A percentile compares a stretch with the other conserved stretches of the same genome.
Conservation (phyloP, 2,113 vertebrate species). For the Pseudolaguvia tuberculata region DNA sequence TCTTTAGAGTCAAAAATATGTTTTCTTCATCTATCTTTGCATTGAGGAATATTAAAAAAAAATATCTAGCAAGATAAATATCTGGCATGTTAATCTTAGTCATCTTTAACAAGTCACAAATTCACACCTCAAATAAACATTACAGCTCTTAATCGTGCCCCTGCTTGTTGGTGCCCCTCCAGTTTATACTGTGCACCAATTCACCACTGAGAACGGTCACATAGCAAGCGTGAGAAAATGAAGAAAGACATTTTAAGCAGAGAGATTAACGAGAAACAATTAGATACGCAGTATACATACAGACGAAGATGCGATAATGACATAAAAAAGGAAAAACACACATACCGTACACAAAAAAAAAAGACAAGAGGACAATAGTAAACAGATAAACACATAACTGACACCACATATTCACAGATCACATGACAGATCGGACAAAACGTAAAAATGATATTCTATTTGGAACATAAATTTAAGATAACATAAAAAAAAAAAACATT, state of each 20-base stretch:
- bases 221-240: conserved; percentile 15
- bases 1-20: background rate
- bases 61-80: too few relatives aligned
- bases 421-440: conserved; percentile 41
- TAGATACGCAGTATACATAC: background rate
- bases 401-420: conserved; percentile 40
- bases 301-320: background rate
- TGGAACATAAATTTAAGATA: conserved; percentile 30
- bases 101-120: conserved; percentile 8
- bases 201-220: background rate
- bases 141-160: background rate
- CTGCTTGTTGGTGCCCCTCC: conserved; percentile 2
- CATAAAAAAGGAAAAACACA: conserved; percentile 51
- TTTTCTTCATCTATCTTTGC: background rate
- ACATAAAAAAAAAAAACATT: conserved; percentile 26
- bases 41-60: background rate
- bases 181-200: background rate
- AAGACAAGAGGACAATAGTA: background rate
- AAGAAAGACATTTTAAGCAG: background rate
- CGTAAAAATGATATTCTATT: conserved; percentile 7
- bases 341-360: conserved; percentile 39
- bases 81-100: conserved; percentile 1
- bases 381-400: conserved; percentile 4
- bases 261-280: conserved; percentile 5
- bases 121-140: conserved; percentile 8